Evolutionary conservation across 2,888 invertebrate genomes (phyloP), one percentile per base, ranked within the genome.

Genomic region (Megastigmus dorsalis): DNA sequence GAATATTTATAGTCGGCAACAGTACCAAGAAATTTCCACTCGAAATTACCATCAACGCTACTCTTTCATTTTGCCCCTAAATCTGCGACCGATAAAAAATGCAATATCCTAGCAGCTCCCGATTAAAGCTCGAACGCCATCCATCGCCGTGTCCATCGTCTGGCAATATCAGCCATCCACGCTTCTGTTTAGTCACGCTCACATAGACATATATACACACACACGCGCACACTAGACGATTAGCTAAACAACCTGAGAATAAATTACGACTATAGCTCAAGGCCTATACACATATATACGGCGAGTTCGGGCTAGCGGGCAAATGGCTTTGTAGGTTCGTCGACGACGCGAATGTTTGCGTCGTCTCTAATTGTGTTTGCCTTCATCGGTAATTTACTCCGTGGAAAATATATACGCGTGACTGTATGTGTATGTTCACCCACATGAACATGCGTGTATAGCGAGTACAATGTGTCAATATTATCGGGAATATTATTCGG

Each of bases 231-330:
- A 26, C 18, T 26, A 15, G 26, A n/a, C 48, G 57, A 68, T 68
- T 68, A 68, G 36, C 57, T 48, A 36, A 68, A 48, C 67, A 68
- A 18, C 26, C 57, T 26, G 57, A 57, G 67, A 68, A 68, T 68
- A 68, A 59, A 68, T 68, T 45, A 68, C 67, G 48, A 45, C 9
- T 26, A 55, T 23, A 13, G n/a, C 3, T n/a, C 13, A 55, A 33
- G n/a, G 23, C 6, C 18, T 13, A 5, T 4, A 9, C 52, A 7
- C 13, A n/a, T n/a, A n/a, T n/a, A n/a, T n/a, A n/a, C n/a, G n/a
- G n/a, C n/a, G n/a, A n/a, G n/a, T n/a, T n/a, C n/a, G n/a, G n/a
- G n/a, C n/a, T n/a, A n/a, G n/a, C n/a, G n/a, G n/a, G n/a, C n/a
- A n/a, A n/a, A n/a, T n/a, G n/a, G 13, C 36, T 26, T 38, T 52